phyloP scores from a whole-genome alignment of 2,888 invertebrate genomes.

The Nemotelus nigrinus region DNA sequence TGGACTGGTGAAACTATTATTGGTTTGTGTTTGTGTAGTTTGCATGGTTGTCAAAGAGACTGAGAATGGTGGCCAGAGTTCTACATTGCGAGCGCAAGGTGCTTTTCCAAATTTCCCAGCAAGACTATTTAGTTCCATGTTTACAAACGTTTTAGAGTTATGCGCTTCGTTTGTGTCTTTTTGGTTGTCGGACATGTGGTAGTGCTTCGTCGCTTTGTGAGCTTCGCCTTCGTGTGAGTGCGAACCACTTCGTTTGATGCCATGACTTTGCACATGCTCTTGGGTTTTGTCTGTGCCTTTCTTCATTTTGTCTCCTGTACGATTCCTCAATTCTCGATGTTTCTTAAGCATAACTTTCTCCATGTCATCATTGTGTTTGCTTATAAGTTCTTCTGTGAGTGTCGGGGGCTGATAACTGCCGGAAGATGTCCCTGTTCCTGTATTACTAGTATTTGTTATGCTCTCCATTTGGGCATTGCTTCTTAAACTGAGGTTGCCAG shows the following conservation, averaged over 20 bases:
- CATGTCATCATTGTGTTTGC: conserved; percentile 84
- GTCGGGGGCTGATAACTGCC: conserved; percentile 66
- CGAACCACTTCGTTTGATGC: conserved; percentile 72
- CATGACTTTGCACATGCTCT: conserved; percentile 65
- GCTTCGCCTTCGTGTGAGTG: conserved; percentile 71
- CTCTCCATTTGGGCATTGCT: conserved; percentile 70
- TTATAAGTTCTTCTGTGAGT: conserved; percentile 71
- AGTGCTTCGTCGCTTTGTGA: conserved; percentile 68
- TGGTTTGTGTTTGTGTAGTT: conserved; percentile 56
- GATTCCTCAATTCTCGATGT: conserved; percentile 72
- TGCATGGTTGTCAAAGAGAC: conserved; percentile 64
- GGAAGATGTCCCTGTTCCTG: conserved; percentile 63
- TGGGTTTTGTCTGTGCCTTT: conserved; percentile 59
- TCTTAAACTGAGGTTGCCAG: conserved; percentile 70
- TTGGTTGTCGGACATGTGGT: conserved; percentile 60
- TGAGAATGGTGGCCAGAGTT: conserved; percentile 72
- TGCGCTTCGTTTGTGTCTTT: conserved; percentile 50
- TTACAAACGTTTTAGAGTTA: conserved; percentile 53
- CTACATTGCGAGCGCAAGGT: conserved; percentile 60
- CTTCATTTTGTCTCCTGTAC: conserved; percentile 65
- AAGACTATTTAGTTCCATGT: conserved; percentile 45
- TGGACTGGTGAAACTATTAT: conserved; percentile 58
- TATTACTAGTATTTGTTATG: conserved; percentile 66
- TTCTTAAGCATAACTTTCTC: conserved; percentile 79
- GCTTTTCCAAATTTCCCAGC: conserved; percentile 22